Evolutionary conservation across 2,113 vertebrate genomes (phyloP).

Genomic region (Nothobranchius kuhntae): DNA sequence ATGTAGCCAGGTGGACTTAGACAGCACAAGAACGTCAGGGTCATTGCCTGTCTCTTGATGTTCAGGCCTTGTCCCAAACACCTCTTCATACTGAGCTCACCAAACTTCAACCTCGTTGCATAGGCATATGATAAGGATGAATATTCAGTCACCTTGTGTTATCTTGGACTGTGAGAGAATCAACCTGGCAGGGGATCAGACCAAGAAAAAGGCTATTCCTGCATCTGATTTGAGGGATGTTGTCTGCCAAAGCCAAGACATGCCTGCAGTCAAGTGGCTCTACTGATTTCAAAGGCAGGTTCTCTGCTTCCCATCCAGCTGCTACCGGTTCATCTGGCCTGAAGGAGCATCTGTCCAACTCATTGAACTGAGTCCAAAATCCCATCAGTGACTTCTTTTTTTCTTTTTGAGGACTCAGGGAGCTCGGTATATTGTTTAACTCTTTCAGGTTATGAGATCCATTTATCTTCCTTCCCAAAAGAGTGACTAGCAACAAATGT

Average conservation of each 20-base stretch:
- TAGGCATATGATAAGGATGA: slow-evolving; percentile 6
- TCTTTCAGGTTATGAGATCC: slow-evolving; percentile 11
- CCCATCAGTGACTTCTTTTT: slow-evolving; percentile 42
- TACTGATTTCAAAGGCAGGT: not conserved
- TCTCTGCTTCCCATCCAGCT: slow-evolving; percentile 47
- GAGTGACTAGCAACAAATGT: too few relatives aligned
- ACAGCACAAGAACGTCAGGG: slow-evolving; percentile 7
- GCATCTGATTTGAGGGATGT: slow-evolving; percentile 1
- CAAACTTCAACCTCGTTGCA: slow-evolving; percentile 24
- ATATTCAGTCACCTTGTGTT: slow-evolving; percentile 19
- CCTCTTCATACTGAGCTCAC: slow-evolving; percentile 21
- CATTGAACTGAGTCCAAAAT: slow-evolving; percentile 53
- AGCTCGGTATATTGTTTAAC: slow-evolving; percentile 9
- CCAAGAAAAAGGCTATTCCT: slow-evolving; percentile 28
- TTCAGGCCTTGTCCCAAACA: slow-evolving; percentile 27
- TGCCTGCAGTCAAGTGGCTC: slow-evolving; percentile 42
- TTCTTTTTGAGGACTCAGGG: slow-evolving; percentile 1
- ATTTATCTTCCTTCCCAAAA: too few relatives aligned
- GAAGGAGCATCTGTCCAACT: slow-evolving; percentile 61
- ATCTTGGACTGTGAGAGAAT: slow-evolving; percentile 34
- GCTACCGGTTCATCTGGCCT: slow-evolving; percentile 41
- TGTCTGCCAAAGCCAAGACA: slow-evolving; percentile 40
- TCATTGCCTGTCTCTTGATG: too few relatives aligned
- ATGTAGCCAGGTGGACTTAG: slow-evolving; percentile 3
- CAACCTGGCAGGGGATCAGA: slow-evolving; percentile 57